These are phyloP conservation scores for Poecilia picta DNA, from an alignment of 2,797 vertebrate genomes.

Conservation along the genomic window DNA sequence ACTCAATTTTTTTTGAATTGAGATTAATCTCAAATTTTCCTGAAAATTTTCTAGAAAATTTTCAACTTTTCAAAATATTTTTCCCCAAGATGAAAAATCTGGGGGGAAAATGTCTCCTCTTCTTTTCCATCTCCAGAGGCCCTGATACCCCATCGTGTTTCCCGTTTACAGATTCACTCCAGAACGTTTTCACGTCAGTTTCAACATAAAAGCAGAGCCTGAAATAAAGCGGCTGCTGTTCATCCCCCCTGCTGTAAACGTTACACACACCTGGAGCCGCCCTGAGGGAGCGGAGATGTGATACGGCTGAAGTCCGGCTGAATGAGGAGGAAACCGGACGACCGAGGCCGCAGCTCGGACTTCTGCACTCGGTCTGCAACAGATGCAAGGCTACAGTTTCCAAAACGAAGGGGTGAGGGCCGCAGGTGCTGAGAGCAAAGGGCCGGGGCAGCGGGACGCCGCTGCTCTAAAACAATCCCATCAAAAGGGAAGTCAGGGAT, in stretches of 20 bases:
- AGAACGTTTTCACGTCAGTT: neutral
- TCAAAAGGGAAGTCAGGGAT: conserved; percentile 47
- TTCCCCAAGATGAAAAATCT: too few relatives aligned
- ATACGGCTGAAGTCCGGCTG: conserved; percentile 69
- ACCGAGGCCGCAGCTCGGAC: conserved; percentile 37
- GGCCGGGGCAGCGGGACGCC: conserved; percentile 7
- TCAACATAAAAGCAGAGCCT: neutral
- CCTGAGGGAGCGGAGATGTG: conserved; percentile 67
- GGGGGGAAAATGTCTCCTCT: too few relatives aligned
- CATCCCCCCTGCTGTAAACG: conserved; percentile 63
- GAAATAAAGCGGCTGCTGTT: neutral
- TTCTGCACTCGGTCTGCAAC: conserved; percentile 75
- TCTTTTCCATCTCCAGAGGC: too few relatives aligned
- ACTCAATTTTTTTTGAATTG: too few relatives aligned
- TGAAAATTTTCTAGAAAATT: too few relatives aligned
- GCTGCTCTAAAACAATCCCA: conserved; percentile 30
- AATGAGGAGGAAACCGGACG: conserved; percentile 16
- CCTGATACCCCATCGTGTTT: neutral
- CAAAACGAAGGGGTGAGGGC: conserved; percentile 42
- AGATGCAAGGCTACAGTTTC: conserved; percentile 57
- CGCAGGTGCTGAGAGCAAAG: conserved; percentile 55
- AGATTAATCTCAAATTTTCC: too few relatives aligned
- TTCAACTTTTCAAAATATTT: too few relatives aligned
- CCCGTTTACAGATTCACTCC: neutral
- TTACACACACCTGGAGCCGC: conserved; percentile 69